Percentiles rank a stretch among this genome's conserved stretches.
Conservation (phyloP, 2,797 vertebrate species). For the Sebastes flavidus region DNA sequence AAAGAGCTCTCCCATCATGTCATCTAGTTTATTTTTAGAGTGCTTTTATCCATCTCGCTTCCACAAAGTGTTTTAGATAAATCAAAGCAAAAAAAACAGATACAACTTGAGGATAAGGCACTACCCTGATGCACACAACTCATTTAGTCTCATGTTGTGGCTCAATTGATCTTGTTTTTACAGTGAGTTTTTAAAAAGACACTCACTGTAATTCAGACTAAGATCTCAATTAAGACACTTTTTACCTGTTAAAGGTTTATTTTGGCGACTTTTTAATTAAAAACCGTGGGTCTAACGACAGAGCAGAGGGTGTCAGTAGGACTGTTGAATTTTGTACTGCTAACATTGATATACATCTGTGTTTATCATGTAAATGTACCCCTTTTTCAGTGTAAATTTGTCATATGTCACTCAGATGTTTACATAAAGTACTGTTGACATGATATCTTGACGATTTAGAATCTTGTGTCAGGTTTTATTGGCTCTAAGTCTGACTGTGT, state of each 20-base stretch:
- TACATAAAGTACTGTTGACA: background rate
- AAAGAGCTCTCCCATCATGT: background rate
- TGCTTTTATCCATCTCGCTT: constrained; percentile 11
- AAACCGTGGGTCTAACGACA: too few relatives aligned
- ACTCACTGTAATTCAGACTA: background rate
- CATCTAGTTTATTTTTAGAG: constrained; percentile 35
- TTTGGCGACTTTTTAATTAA: background rate
- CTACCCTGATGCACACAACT: background rate
- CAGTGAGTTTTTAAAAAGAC: background rate
- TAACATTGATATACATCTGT: background rate
- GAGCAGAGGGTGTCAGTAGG: too few relatives aligned
- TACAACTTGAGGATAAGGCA: background rate
- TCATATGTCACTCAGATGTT: background rate
- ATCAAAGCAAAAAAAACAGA: background rate
- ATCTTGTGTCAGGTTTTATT: background rate
- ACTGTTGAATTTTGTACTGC: background rate
- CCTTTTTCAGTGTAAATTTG: background rate
- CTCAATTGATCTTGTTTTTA: background rate
- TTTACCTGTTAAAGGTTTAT: background rate
- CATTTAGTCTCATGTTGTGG: background rate
- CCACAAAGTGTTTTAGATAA: constrained; percentile 4
- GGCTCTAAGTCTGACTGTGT: background rate
- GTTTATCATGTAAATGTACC: background rate
- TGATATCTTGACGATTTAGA: background rate
- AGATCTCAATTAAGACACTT: background rate